Evolutionary conservation across 2,797 vertebrate genomes (phyloP).

Genomic region (Sebastes matsubarae): DNA sequence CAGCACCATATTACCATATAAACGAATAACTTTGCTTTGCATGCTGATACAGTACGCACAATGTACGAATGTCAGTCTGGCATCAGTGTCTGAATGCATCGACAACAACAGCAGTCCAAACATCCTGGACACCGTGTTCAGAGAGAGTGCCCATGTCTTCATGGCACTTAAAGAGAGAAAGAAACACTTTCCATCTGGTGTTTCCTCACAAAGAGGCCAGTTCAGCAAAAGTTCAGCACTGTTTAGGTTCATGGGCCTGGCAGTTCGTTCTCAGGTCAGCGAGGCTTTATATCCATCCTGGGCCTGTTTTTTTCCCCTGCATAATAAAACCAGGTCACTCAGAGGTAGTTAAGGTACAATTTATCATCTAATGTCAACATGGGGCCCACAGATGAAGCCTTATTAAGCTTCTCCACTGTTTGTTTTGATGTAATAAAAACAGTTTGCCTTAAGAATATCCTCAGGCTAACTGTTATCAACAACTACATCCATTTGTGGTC

Average conservation of each 20-base stretch:
- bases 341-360: slow-evolving; percentile 54
- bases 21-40: not conserved
- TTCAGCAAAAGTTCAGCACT: slow-evolving; percentile 90
- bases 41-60: not conserved
- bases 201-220: slow-evolving; percentile 81
- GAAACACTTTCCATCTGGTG: slow-evolving; percentile 87
- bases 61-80: not conserved
- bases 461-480: not conserved
- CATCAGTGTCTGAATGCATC: not conserved
- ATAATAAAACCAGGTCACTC: slow-evolving; percentile 69
- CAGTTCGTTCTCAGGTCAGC: slow-evolving; percentile 88
- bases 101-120: not conserved
- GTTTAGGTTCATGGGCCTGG: slow-evolving; percentile 86
- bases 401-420: slow-evolving; percentile 38
- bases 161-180: slow-evolving; percentile 34
- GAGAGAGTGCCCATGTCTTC: slow-evolving; percentile 10
- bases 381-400: slow-evolving; percentile 20
- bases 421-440: slow-evolving; percentile 57
- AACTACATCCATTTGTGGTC: not conserved
- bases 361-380: slow-evolving; percentile 65
- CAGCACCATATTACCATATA: not conserved
- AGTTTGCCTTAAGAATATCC: slow-evolving; percentile 1
- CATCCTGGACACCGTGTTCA: slow-evolving; percentile 26
- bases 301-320: slow-evolving; percentile 16
- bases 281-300: slow-evolving; percentile 54